Evolutionary conservation across 2,888 invertebrate genomes (phyloP).

Genomic region (Hirtodrosophila duncani): DNA sequence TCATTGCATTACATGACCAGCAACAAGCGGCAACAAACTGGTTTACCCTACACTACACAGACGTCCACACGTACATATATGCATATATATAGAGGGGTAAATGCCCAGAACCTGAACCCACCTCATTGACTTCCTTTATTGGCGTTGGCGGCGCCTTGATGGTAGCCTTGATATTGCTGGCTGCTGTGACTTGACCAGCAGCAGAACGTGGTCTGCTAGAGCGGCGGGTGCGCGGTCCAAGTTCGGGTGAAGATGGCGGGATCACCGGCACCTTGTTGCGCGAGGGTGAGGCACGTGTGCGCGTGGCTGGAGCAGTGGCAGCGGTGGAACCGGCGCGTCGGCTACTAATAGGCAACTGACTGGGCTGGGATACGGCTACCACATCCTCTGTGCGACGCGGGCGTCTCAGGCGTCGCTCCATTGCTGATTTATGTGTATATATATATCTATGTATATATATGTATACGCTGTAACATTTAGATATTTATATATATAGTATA

Average conservation of each 20-base stretch:
- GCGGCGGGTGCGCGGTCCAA: constrained; percentile 73
- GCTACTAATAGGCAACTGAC: constrained; percentile 26
- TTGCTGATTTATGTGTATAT: constrained; percentile 26
- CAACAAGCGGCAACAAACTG: no score
- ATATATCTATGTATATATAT: constrained; percentile 4
- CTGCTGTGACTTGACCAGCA: constrained; percentile 42
- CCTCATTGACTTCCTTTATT: constrained; percentile 67
- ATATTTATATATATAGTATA: constrained; percentile 26
- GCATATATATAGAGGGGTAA: no score
- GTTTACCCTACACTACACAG: no score
- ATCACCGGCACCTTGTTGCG: constrained; percentile 32
- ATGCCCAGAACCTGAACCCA: constrained; percentile 29
- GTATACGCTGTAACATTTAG: constrained; percentile 32
- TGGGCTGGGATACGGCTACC: constrained; percentile 29
- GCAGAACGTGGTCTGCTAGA: constrained; percentile 80
- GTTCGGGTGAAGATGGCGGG: constrained; percentile 11
- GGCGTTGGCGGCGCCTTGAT: constrained; percentile 56
- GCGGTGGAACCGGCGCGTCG: constrained; percentile 32
- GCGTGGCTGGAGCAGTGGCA: constrained; percentile 20
- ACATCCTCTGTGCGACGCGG: constrained; percentile 50
- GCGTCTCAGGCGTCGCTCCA: constrained; percentile 62
- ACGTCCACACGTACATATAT: no score
- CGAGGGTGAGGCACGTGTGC: constrained; percentile 56
- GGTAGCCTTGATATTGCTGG: constrained; percentile 38
- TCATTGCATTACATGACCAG: no score